phyloP scores from a whole-genome alignment of 2,888 invertebrate species.

The Scaptomyza tumidula region DNA sequence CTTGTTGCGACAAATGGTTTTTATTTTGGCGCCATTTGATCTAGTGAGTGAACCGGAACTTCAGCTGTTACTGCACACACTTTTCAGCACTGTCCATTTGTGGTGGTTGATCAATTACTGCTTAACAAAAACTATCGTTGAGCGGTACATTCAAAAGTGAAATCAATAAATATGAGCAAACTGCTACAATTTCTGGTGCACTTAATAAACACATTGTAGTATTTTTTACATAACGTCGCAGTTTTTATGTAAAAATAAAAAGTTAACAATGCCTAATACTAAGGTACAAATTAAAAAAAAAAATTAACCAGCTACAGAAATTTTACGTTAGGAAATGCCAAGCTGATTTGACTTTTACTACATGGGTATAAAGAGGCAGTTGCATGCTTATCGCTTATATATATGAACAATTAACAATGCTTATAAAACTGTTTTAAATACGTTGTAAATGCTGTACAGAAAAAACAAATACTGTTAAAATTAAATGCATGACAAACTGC shows the following conservation, averaged over 20 bases:
- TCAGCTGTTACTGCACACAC: not conserved
- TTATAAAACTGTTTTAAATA: not conserved
- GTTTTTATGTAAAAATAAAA: too few relatives aligned
- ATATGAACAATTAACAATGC: not conserved
- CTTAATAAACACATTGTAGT: not conserved
- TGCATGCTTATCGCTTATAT: not conserved
- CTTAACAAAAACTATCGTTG: not conserved
- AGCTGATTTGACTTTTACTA: not conserved
- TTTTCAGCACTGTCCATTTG: constrained; percentile 16
- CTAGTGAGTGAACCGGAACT: constrained; percentile 23
- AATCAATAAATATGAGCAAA: not conserved
- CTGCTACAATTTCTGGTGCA: too few relatives aligned
- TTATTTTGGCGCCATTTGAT: constrained; percentile 47
- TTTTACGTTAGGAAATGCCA: not conserved
- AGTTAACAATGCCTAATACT: not conserved
- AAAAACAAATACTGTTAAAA: constrained; percentile 1
- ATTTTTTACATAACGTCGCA: not conserved
- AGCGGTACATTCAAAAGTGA: too few relatives aligned
- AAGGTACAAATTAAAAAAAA: not conserved
- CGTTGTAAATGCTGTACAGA: not conserved
- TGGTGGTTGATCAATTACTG: constrained; percentile 16
- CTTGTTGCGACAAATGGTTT: constrained; percentile 34
- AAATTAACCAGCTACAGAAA: not conserved
- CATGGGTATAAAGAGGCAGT: not conserved
- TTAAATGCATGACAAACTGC: constrained; percentile 6